Evolutionary conservation across 2,888 invertebrate species (phyloP).

Genomic region (Eretmocerus hayati): DNA sequence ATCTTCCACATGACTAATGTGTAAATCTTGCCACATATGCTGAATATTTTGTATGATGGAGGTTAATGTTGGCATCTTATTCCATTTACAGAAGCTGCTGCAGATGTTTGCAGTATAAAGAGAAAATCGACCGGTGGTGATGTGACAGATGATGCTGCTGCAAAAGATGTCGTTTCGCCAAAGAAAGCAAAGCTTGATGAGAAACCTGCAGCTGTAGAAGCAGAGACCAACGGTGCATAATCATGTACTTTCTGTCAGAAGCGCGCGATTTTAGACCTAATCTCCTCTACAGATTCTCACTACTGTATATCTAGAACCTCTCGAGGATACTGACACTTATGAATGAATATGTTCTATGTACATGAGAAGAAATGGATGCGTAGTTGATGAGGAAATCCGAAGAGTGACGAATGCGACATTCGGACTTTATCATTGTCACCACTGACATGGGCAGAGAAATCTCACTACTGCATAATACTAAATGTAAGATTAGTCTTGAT

Average conservation of each 20-base stretch:
- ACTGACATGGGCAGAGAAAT: too few species aligned
- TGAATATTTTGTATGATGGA: too few species aligned
- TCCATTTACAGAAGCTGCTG: slow-evolving; percentile 33
- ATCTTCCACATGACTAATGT: too few species aligned
- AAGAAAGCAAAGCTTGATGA: slow-evolving; percentile 67
- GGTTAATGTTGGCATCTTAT: too few species aligned
- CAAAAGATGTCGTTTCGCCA: slow-evolving; percentile 61
- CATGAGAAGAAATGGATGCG: slow-evolving; percentile 8
- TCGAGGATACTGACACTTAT: slow-evolving; percentile 1
- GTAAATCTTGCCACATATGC: too few species aligned
- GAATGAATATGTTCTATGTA: slow-evolving; percentile 8
- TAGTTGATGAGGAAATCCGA: slow-evolving; percentile 11
- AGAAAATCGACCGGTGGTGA: slow-evolving; percentile 60
- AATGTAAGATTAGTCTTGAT: too few species aligned
- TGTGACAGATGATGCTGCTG: slow-evolving; percentile 26
- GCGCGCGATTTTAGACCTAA: slow-evolving; percentile 14
- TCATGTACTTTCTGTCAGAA: not conserved
- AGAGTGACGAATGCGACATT: slow-evolving; percentile 14
- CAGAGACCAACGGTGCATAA: slow-evolving; percentile 48
- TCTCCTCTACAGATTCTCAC: slow-evolving; percentile 21
- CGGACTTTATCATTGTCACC: slow-evolving; percentile 12
- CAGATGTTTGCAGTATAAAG: slow-evolving; percentile 53
- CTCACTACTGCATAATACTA: too few species aligned
- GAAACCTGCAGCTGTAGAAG: slow-evolving; percentile 50
- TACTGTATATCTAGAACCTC: slow-evolving; percentile 12